These are phyloP conservation scores for Amblyteles armatorius DNA, from an alignment of 2,888 invertebrate species.

Conservation along the genomic window DNA sequence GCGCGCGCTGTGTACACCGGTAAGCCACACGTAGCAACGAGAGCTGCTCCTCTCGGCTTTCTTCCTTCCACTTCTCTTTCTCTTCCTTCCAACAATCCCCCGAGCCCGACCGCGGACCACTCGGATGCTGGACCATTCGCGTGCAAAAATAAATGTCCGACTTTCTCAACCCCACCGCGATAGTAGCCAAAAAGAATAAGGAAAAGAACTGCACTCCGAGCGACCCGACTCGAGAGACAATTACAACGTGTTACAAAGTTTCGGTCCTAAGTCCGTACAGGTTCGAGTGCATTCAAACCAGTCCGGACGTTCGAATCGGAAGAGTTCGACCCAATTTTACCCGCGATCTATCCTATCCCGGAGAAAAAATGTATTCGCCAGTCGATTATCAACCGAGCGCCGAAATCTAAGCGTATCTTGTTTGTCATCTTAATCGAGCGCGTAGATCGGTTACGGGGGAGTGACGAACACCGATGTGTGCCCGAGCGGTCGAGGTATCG, in stretches of 20 bases:
- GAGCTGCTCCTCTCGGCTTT: conserved; percentile 52
- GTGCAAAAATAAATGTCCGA: conserved; percentile 72
- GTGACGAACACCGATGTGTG: background rate
- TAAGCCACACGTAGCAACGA: conserved; percentile 65
- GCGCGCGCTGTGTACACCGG: conserved; percentile 52
- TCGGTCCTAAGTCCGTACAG: background rate
- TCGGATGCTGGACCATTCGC: conserved; percentile 70
- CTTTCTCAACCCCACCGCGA: background rate
- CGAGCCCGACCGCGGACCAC: background rate
- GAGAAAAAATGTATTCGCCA: background rate
- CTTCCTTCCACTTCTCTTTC: conserved; percentile 13
- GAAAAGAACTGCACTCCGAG: background rate
- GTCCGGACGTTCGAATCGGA: background rate
- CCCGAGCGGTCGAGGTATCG: conserved; percentile 59
- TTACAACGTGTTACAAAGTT: background rate
- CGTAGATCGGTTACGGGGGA: background rate
- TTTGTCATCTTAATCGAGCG: background rate
- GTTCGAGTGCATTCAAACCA: background rate
- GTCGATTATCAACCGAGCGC: no score
- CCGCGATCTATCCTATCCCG: no score
- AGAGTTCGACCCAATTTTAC: no score
- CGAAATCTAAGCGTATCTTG: background rate
- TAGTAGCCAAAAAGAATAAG: background rate
- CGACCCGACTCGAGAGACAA: background rate
- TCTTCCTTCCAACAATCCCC: conserved; percentile 4